Base-by-base conservation (phyloP, 1,140 invertebrate species). In the Hypothenemus hampei region DNA sequence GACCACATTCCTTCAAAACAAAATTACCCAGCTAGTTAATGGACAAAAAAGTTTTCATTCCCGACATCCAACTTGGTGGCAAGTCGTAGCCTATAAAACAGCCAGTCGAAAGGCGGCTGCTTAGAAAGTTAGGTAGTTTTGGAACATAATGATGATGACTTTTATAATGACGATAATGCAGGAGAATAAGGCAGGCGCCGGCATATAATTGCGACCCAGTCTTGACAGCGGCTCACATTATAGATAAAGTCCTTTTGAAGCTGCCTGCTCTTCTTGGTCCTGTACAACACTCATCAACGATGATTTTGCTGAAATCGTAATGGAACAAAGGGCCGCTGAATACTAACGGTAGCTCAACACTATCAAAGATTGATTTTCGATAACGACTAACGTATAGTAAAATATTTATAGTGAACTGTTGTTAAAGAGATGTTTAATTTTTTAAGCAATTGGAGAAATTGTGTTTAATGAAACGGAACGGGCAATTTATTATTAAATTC, bases 141-240 rank as follows among this genome's bases (percentile, higher is more conserved):
- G n/a, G 29, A n/a, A 53, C 20, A 61, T 63, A 60, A 63, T 63
- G 61, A 63, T 63, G 61, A 63, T 63, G 61, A 63, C 61, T 63
- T 60, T 53, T 63, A 60, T 63, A 63, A 63, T 60, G 58, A 60
- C 52, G 58, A 63, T 63, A 63, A 63, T 63, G 59, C 49, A 44
- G 57, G 47, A 55, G 56, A 47, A 59, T 58, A 62, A 55, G 50
- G 49, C 59, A 57, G 61, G 61, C 61, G 61, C 61, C 61, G 58
- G 51, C 39, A 35, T 44, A 53, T 53, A 53, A 53, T 53, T 53
- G 50, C 50, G 50, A 43, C 50, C 26, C 40, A 24, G 39, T 53
- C 50, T 44, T 51, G 36, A 51, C 48, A 48, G 46, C 46, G 33
- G 46, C 21, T 21, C 36, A 51, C 41, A 51, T 41, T 51, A 40